Evolutionary conservation across 2,797 vertebrate species (phyloP).

Genomic region (Sebastes oblongus): DNA sequence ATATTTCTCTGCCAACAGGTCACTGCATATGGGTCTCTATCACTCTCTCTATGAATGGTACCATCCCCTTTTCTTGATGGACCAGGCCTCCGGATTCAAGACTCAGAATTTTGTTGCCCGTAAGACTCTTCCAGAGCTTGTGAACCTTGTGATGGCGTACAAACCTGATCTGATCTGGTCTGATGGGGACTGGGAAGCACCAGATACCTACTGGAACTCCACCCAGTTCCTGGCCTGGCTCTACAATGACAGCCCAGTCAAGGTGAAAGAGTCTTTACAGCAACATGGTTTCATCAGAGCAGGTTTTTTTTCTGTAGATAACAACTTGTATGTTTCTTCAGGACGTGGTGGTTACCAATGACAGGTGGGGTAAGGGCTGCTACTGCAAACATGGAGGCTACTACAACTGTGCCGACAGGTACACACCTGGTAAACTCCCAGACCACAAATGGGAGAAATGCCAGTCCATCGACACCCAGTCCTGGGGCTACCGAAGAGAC

Average conservation of each 20-base stretch:
- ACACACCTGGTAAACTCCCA: slow-evolving; percentile 77
- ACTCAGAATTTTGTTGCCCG: slow-evolving; percentile 82
- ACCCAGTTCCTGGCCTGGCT: slow-evolving; percentile 93
- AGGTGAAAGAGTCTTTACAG: slow-evolving; percentile 78
- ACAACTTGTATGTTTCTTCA: slow-evolving; percentile 42
- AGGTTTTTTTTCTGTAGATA: not conserved
- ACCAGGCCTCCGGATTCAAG: slow-evolving; percentile 83
- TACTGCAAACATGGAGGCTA: slow-evolving; percentile 89
- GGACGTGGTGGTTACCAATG: slow-evolving; percentile 89
- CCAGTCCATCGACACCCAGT: slow-evolving; percentile 83
- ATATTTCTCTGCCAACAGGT: slow-evolving; percentile 64
- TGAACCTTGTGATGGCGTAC: slow-evolving; percentile 84
- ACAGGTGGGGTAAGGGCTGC: slow-evolving; percentile 88
- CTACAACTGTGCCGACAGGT: slow-evolving; percentile 89
- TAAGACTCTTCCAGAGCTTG: slow-evolving; percentile 88
- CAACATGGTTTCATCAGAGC: not conserved
- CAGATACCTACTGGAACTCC: slow-evolving; percentile 91
- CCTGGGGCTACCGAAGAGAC: slow-evolving; percentile 90
- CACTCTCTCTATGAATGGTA: slow-evolving; percentile 89
- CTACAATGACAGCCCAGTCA: slow-evolving; percentile 93
- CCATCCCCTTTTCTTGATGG: slow-evolving; percentile 84
- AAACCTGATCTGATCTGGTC: slow-evolving; percentile 92
- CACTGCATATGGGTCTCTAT: slow-evolving; percentile 86
- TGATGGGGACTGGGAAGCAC: slow-evolving; percentile 88
- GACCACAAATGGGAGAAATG: slow-evolving; percentile 94